Percentiles rank a stretch among this genome's conserved stretches.
These are phyloP conservation scores for Sciaenops ocellatus DNA, from an alignment of 2,797 vertebrate species.

Conservation along the genomic window DNA sequence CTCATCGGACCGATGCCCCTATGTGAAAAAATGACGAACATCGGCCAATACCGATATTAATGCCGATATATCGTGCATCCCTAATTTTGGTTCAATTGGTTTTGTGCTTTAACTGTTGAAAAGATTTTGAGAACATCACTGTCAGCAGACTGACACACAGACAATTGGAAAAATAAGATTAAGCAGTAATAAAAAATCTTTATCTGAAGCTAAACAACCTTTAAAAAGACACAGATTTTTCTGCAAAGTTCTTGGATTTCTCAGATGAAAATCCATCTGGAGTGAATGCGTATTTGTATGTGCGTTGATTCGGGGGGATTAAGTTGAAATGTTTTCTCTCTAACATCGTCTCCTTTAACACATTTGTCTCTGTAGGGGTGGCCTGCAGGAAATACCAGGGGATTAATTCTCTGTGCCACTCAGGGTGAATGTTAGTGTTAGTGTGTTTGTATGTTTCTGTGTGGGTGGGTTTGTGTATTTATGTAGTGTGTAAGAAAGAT, in stretches of 20 bases:
- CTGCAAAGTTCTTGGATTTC: not conserved
- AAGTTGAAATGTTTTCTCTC: slow-evolving; percentile 40
- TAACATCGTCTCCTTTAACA: slow-evolving; percentile 44
- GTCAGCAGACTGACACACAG: too few relatives aligned
- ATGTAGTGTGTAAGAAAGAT: slow-evolving; percentile 43
- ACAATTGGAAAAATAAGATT: not conserved
- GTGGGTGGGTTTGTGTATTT: slow-evolving; percentile 65
- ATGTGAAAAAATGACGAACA: too few relatives aligned
- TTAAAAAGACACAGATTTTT: not conserved
- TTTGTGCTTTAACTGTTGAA: not conserved
- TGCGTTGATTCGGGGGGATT: slow-evolving; percentile 27
- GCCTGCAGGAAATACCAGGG: slow-evolving; percentile 75
- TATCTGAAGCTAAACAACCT: not conserved
- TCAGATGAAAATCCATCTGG: not conserved
- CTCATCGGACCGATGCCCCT: too few relatives aligned
- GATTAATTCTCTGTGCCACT: slow-evolving; percentile 60
- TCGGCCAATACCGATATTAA: too few relatives aligned
- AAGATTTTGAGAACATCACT: too few relatives aligned
- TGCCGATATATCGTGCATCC: too few relatives aligned
- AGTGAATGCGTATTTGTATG: slow-evolving; percentile 12
- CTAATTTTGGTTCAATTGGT: too few relatives aligned
- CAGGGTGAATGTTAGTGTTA: slow-evolving; percentile 28
- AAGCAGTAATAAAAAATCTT: not conserved
- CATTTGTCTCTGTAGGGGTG: slow-evolving; percentile 64
- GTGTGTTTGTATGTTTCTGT: slow-evolving; percentile 56